Base-by-base conservation (phyloP, 2,113 vertebrate genomes). In the Numida meleagris region DNA sequence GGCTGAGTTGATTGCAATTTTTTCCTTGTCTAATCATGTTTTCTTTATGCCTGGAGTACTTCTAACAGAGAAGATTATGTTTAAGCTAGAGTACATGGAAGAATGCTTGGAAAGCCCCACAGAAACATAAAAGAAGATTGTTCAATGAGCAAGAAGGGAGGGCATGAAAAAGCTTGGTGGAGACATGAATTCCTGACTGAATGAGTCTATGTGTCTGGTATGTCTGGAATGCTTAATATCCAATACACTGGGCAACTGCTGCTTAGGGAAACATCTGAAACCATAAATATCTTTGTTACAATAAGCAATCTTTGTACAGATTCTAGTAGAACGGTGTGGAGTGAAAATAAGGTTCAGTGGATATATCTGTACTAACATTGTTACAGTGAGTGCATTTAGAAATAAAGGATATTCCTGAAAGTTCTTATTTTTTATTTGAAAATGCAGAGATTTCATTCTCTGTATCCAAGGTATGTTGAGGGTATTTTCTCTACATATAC, bases 171-270 rank as follows among this genome's bases (percentile, higher is more conserved):
- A 66, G 6, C 45, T 73, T 71, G 46, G 55, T 80, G 73, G 79
- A 91, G 68, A 71, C 72, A 57, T 67, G 91, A 94, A 95, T 94
- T 95, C 67, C 93, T 83, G 84, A 86, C 51, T 1, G 0, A 94
- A 83, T 94, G 89, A 95, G 42, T 27, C 36, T 31, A 18, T n/a
- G 25, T 51, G 75, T 95, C 89, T 95, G 82, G 67, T 93, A 91
- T 85, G 87, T 77, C 84, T 4, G 3, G 87, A 91, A 96, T 81
- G 63, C 51, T 93, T 95, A 86, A 93, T 93, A 83, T 78, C 82
- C 85, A 93, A 59, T 71, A 45, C 25, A 46, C 51, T 36, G 72
- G 46, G 57, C 87, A 86, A 91, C 68, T 36, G 78, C 89, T 91
- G 55, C 75, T 91, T 51, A 77, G 82, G 71, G 89, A 91, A 96